Evolutionary conservation across 1,140 invertebrate genomes (phyloP).

Genomic region (Delia radicum): DNA sequence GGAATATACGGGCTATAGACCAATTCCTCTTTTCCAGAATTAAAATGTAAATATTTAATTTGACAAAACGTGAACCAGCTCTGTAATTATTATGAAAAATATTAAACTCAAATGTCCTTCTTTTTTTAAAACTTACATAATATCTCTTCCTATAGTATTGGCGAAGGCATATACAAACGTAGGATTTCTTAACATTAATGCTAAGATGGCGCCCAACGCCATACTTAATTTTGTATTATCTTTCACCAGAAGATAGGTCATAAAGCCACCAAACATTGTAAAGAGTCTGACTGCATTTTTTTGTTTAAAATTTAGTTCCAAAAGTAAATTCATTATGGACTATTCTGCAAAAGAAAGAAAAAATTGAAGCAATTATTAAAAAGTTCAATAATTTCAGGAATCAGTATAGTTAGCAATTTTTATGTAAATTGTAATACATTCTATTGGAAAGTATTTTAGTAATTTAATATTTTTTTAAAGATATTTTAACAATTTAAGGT

Average conservation of each 20-base stretch:
- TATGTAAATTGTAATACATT: too few species aligned
- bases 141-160: slow-evolving; percentile 39
- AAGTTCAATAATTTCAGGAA: too few species aligned
- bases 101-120: too few species aligned
- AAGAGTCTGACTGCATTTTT: slow-evolving; percentile 39
- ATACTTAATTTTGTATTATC: slow-evolving; percentile 33
- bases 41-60: slow-evolving; percentile 56
- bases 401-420: too few species aligned
- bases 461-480: too few species aligned
- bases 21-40: slow-evolving; percentile 60
- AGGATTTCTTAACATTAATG: slow-evolving; percentile 40
- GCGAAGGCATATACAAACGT: slow-evolving; percentile 37
- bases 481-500: too few species aligned
- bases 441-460: too few species aligned
- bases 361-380: too few species aligned
- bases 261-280: slow-evolving; percentile 33
- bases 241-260: slow-evolving; percentile 35
- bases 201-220: slow-evolving; percentile 38
- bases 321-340: slow-evolving; percentile 39
- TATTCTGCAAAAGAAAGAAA: not conserved
- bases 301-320: slow-evolving; percentile 49
- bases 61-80: slow-evolving; percentile 54
- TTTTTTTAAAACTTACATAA: slow-evolving; percentile 38
- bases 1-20: slow-evolving; percentile 65
- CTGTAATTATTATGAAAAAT: not conserved